Evolutionary conservation across 2,888 invertebrate species (phyloP).

Genomic region (Trachelus tabidus): DNA sequence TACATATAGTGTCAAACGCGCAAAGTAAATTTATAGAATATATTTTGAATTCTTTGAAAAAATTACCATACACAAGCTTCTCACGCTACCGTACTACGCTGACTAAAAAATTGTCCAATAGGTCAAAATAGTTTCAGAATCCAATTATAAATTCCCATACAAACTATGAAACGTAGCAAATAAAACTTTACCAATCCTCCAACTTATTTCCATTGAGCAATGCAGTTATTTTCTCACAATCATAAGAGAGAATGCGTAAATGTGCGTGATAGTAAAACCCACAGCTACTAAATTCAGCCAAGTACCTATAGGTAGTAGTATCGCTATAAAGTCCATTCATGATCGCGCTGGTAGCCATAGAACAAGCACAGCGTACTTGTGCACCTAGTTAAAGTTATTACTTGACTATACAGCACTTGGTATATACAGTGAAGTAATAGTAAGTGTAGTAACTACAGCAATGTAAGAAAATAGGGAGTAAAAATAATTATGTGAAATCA

Average conservation of each 20-base stretch:
- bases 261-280: constrained; percentile 41
- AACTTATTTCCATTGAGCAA: neutral
- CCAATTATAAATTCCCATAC: neutral
- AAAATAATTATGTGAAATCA: neutral
- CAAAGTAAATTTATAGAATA: neutral
- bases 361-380: constrained; percentile 30
- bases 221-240: neutral
- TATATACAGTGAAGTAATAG: neutral
- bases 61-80: neutral
- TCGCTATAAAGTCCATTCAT: constrained; percentile 56
- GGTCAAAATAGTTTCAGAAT: neutral
- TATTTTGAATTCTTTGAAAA: neutral
- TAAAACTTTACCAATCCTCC: neutral
- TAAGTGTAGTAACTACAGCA: neutral
- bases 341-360: constrained; percentile 43
- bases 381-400: neutral
- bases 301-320: constrained; percentile 48
- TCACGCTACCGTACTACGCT: neutral
- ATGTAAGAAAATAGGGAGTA: neutral
- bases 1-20: neutral
- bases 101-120: neutral
- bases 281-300: constrained; percentile 50
- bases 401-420: neutral
- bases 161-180: neutral
- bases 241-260: constrained; percentile 1